phyloP scores from a whole-genome alignment of 2,888 invertebrate species.

The Acheta domesticus region DNA sequence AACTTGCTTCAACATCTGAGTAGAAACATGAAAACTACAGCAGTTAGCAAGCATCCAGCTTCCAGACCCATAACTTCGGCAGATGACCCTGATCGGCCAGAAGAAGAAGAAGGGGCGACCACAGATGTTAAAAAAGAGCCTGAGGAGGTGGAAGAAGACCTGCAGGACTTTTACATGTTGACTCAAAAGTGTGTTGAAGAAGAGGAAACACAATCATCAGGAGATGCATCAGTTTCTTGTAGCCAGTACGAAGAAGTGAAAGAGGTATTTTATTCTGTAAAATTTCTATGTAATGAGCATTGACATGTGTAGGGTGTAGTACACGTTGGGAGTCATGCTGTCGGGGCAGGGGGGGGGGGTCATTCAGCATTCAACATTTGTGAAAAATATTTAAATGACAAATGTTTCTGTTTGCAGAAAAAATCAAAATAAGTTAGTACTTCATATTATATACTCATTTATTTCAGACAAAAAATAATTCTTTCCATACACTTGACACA shows the following conservation, averaged over 20 bases:
- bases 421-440: no score
- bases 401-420: no score
- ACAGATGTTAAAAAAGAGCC: conserved; percentile 43
- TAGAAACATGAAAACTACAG: conserved; percentile 38
- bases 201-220: neutral
- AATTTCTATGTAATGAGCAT: no score
- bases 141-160: conserved; percentile 48
- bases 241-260: conserved; percentile 24
- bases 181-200: conserved; percentile 37
- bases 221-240: neutral
- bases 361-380: no score
- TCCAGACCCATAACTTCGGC: neutral
- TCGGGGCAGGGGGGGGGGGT: no score
- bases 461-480: no score
- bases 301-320: no score
- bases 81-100: neutral
- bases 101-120: neutral
- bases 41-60: no score
- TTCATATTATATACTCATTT: no score
- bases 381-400: no score
- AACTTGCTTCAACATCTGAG: conserved; percentile 58
- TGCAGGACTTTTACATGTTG: conserved; percentile 61
- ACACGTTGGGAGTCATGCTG: no score
- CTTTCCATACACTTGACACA: no score
- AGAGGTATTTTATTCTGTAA: neutral